Conservation (phyloP, 2,113 vertebrate species). For the Pelusios castaneus region DNA sequence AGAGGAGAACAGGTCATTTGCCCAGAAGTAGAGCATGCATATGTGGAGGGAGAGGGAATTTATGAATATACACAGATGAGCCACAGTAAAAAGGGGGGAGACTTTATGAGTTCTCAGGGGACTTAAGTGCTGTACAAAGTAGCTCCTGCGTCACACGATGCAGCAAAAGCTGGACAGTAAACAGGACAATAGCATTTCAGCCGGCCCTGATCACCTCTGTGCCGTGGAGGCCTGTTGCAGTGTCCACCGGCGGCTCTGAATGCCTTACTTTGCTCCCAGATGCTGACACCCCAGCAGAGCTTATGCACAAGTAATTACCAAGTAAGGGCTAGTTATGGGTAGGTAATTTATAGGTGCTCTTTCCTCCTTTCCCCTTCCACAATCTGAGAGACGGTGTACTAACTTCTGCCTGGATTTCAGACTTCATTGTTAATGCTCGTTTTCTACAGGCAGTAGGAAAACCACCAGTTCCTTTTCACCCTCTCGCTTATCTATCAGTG, state of each 20-base stretch:
- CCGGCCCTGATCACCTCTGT: background rate
- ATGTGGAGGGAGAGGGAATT: background rate
- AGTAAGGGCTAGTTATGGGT: background rate
- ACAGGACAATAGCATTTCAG: accelerated
- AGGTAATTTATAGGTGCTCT: background rate
- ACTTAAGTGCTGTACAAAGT: background rate
- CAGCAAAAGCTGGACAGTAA: background rate
- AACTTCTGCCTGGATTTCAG: background rate
- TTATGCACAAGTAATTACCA: background rate
- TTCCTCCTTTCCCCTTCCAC: background rate
- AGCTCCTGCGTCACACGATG: accelerated
- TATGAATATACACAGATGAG: background rate
- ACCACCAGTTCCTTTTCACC: accelerated
- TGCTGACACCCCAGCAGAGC: background rate
- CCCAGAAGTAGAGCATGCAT: too few species aligned
- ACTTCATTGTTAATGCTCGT: background rate
- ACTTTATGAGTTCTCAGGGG: background rate
- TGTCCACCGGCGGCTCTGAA: background rate
- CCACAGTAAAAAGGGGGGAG: background rate
- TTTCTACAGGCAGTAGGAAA: background rate
- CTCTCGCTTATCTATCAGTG: background rate
- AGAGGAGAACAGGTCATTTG: background rate
- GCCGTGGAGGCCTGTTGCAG: accelerated
- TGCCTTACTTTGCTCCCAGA: background rate
- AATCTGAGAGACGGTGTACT: background rate